A percentile compares a stretch with the other conserved stretches of the same genome.
These are phyloP conservation scores for Heliothis subflexa DNA, from an alignment of 1,140 invertebrate species.

Conservation along the genomic window DNA sequence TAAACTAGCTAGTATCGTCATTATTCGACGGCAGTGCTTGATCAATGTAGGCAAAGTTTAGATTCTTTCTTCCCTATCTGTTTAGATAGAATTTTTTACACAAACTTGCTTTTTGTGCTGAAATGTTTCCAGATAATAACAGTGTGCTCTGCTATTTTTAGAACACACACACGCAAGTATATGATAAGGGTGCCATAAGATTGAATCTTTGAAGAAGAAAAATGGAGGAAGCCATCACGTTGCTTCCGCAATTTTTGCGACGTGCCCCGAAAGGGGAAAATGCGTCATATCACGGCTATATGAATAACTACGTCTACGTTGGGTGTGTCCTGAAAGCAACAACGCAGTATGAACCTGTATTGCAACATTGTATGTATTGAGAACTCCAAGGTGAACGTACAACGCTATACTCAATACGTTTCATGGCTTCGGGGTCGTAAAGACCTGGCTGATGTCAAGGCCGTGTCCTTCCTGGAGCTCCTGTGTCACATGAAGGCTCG, in stretches of 20 bases:
- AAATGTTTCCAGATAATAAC: too few species aligned
- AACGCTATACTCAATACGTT: conserved; percentile 12
- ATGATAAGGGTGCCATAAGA: too few species aligned
- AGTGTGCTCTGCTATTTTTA: too few species aligned
- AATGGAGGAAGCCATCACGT: neutral
- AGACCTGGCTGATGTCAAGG: conserved; percentile 34
- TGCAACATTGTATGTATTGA: conserved; percentile 32
- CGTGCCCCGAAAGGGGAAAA: neutral
- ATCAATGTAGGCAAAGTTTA: conserved; percentile 2
- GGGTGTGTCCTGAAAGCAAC: conserved; percentile 16
- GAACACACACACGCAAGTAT: too few species aligned
- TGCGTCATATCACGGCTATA: neutral
- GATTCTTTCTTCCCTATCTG: neutral
- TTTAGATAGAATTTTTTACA: too few species aligned
- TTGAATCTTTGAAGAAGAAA: neutral
- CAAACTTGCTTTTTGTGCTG: too few species aligned
- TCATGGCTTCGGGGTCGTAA: conserved; percentile 33
- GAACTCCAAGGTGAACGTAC: conserved; percentile 18
- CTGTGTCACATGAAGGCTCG: conserved; percentile 36
- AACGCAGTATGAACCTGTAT: neutral
- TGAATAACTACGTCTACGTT: neutral
- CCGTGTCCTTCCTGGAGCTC: conserved; percentile 33
- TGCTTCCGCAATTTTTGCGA: too few species aligned
- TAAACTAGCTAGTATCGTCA: conserved; percentile 30
- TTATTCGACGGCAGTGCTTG: conserved; percentile 21